Percentiles rank a stretch among this genome's conserved stretches.
These are phyloP conservation scores for Fukomys damarensis DNA, from an alignment of 2,113 vertebrate species.

Conservation along the genomic window DNA sequence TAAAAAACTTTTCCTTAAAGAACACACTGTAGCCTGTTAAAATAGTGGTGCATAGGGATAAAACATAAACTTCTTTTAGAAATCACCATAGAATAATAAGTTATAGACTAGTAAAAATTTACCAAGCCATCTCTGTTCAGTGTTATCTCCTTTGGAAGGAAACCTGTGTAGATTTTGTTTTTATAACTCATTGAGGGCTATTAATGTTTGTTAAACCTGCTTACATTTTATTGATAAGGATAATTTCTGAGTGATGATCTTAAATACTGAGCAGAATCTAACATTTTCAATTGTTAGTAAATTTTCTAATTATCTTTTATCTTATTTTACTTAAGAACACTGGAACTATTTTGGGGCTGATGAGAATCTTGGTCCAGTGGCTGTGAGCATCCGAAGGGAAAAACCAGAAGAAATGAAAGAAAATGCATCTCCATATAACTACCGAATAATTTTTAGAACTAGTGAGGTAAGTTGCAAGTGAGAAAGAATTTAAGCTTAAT, in stretches of 20 bases:
- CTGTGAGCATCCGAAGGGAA: slow-evolving; percentile 95
- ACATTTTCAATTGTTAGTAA: background rate
- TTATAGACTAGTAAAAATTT: background rate
- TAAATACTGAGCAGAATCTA: background rate
- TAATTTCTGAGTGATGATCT: slow-evolving; percentile 3
- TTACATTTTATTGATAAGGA: background rate
- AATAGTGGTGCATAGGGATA: background rate
- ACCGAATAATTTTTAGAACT: slow-evolving; percentile 96
- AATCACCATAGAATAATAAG: background rate
- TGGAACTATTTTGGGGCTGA: slow-evolving; percentile 98
- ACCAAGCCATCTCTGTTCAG: background rate
- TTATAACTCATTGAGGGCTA: slow-evolving; percentile 23
- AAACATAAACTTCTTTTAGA: background rate
- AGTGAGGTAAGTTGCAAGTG: slow-evolving; percentile 91
- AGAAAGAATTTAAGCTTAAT: background rate
- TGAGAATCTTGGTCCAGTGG: slow-evolving; percentile 95
- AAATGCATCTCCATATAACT: slow-evolving; percentile 95
- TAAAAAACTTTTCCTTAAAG: background rate
- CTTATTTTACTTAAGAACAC: slow-evolving; percentile 88
- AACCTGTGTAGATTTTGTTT: background rate
- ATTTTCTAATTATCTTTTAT: slow-evolving; percentile 59
- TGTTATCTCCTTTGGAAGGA: background rate
- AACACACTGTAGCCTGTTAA: background rate
- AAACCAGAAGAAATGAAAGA: slow-evolving; percentile 97
- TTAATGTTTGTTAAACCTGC: slow-evolving; percentile 1